A percentile compares a stretch with the other conserved stretches of the same genome.
phyloP scores from a whole-genome alignment of 2,113 vertebrate genomes.

The Glareola pratincola region DNA sequence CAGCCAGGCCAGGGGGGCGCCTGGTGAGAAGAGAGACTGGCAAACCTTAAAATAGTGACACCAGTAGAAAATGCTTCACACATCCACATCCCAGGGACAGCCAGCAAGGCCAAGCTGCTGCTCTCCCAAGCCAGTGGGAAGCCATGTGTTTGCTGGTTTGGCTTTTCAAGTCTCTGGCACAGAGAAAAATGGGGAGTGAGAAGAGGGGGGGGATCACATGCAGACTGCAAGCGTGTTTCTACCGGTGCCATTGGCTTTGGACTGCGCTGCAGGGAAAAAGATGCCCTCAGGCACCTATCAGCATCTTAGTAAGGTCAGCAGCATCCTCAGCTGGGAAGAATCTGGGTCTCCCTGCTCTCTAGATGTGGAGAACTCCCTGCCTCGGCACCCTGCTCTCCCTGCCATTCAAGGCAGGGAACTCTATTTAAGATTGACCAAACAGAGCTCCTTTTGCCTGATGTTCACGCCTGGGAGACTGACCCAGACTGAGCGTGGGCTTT shows the following conservation, averaged over 20 bases:
- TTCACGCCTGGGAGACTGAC: background rate
- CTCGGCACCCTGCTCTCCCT: background rate
- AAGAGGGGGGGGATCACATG: background rate
- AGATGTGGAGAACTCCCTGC: fast-evolving
- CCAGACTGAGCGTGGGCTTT: fast-evolving
- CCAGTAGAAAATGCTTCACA: background rate
- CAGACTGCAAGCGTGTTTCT: background rate
- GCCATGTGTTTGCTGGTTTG: background rate
- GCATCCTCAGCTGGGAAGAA: background rate
- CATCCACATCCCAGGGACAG: background rate
- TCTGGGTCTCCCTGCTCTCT: fast-evolving
- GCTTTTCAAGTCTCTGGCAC: background rate
- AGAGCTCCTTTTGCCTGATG: background rate
- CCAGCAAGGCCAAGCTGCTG: background rate
- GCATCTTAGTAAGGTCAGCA: background rate
- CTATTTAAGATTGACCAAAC: background rate
- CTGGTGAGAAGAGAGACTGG: background rate
- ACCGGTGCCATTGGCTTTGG: background rate
- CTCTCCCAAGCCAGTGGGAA: background rate
- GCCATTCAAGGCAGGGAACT: background rate
- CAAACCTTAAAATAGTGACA: background rate
- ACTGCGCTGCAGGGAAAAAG: background rate
- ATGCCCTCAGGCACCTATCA: background rate
- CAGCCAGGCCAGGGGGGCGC: background rate
- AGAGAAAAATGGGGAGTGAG: background rate